A percentile compares a stretch with the other conserved stretches of the same genome.
Evolutionary conservation across 2,113 vertebrate genomes (phyloP).

Genomic region (Poecile atricapillus): DNA sequence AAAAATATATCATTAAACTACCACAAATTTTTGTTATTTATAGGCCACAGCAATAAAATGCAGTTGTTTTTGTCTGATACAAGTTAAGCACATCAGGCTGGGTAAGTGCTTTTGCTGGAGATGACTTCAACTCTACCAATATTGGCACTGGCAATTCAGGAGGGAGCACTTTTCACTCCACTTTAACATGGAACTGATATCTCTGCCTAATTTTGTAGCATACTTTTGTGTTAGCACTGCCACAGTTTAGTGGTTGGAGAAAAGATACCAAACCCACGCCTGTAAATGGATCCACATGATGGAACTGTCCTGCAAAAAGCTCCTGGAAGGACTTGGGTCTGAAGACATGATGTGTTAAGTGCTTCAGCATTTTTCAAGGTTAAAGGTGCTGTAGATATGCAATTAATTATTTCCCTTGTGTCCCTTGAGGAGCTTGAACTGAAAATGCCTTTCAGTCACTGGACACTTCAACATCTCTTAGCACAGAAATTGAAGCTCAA

Average conservation of each 20-base stretch:
- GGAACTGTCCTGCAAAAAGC: background rate
- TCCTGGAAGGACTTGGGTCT: background rate
- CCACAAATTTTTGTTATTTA: background rate
- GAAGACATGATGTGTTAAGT: background rate
- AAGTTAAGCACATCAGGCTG: background rate
- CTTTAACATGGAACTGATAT: background rate
- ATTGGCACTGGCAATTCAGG: conserved; percentile 2
- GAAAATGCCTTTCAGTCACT: background rate
- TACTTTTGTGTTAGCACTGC: background rate
- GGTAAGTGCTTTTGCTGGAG: background rate
- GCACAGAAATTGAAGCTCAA: background rate
- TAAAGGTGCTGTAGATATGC: background rate
- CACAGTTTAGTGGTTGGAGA: background rate
- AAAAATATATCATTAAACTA: background rate
- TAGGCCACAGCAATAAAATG: background rate
- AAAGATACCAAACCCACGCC: background rate
- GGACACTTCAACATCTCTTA: background rate
- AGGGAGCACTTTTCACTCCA: conserved; percentile 28
- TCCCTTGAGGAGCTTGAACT: background rate
- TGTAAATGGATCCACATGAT: background rate
- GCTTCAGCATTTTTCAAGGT: background rate
- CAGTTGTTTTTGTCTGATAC: background rate
- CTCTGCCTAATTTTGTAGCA: background rate
- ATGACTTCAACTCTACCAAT: background rate
- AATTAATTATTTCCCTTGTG: background rate